Conservation (phyloP, 2,888 invertebrate species). For the Stictocephala bisonia region DNA sequence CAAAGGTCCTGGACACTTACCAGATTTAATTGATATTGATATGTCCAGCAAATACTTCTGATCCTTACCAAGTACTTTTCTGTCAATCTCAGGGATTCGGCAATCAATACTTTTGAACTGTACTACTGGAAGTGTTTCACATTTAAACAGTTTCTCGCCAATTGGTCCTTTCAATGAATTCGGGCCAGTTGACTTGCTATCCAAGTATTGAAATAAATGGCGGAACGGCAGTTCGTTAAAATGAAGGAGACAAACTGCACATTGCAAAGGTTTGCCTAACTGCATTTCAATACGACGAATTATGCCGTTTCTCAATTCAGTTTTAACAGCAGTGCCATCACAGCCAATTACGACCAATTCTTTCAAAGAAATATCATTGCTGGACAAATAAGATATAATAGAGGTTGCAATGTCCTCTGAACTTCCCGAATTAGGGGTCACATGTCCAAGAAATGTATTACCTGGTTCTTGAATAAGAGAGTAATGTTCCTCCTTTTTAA, state of each 20-base stretch:
- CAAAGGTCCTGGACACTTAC: slow-evolving; percentile 36
- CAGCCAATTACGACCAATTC: slow-evolving; percentile 49
- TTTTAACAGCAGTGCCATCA: slow-evolving; percentile 50
- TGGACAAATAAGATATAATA: slow-evolving; percentile 32
- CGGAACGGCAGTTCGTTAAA: slow-evolving; percentile 50
- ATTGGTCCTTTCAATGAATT: slow-evolving; percentile 46
- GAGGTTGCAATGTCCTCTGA: slow-evolving; percentile 19
- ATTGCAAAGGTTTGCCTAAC: slow-evolving; percentile 46
- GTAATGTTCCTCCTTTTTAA: slow-evolving; percentile 36
- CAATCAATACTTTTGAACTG: slow-evolving; percentile 45
- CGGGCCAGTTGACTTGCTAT: slow-evolving; percentile 47
- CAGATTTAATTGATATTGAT: slow-evolving; percentile 41
- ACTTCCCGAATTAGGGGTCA: slow-evolving; percentile 18
- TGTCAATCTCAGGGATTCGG: slow-evolving; percentile 17
- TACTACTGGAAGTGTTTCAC: slow-evolving; percentile 49
- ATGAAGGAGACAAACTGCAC: slow-evolving; percentile 46
- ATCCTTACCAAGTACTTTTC: slow-evolving; percentile 42
- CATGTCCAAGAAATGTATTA: slow-evolving; percentile 15
- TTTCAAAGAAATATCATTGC: slow-evolving; percentile 53
- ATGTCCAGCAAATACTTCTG: slow-evolving; percentile 49
- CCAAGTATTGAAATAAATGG: slow-evolving; percentile 47
- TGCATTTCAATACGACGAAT: slow-evolving; percentile 45
- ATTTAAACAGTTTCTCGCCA: slow-evolving; percentile 43
- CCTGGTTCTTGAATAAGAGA: slow-evolving; percentile 18
- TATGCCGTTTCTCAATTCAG: slow-evolving; percentile 46